phyloP scores from a whole-genome alignment of 2,888 invertebrate genomes.

The Sesia bembeciformis region DNA sequence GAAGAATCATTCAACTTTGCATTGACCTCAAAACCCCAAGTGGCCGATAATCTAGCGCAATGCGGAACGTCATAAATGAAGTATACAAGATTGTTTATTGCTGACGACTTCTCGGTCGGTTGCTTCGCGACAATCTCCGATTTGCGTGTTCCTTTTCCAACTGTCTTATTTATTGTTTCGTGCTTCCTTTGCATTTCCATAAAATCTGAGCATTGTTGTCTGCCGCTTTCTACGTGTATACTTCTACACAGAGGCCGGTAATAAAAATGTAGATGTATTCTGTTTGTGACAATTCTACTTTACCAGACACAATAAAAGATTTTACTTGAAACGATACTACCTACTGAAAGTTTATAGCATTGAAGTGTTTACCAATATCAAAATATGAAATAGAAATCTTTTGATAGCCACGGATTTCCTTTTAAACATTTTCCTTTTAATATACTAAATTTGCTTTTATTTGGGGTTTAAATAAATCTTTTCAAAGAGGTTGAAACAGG shows the following conservation, averaged over 20 bases:
- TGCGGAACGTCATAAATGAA: constrained; percentile 41
- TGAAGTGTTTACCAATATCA: too few species aligned
- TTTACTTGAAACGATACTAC: too few species aligned
- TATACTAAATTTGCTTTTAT: constrained; percentile 21
- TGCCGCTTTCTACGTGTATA: not conserved
- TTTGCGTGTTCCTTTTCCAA: not conserved
- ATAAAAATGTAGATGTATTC: not conserved
- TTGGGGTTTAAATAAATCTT: constrained; percentile 53
- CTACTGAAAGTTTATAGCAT: too few species aligned
- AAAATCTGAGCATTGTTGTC: not conserved
- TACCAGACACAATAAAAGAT: too few species aligned
- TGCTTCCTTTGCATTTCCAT: not conserved
- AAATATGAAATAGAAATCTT: too few species aligned
- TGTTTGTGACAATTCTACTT: not conserved
- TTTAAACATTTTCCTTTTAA: too few species aligned
- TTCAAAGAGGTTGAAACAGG: constrained; percentile 55
- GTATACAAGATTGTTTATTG: constrained; percentile 39
- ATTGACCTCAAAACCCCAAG: constrained; percentile 25
- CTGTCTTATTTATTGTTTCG: not conserved
- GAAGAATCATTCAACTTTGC: constrained; percentile 30
- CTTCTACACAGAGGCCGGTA: not conserved
- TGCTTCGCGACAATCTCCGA: constrained; percentile 13
- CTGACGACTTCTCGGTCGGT: constrained; percentile 20
- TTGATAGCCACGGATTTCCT: too few species aligned
- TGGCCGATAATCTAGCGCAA: constrained; percentile 39